phyloP scores from a whole-genome alignment of 2,888 invertebrate genomes.

The Perizoma flavofasciatum region DNA sequence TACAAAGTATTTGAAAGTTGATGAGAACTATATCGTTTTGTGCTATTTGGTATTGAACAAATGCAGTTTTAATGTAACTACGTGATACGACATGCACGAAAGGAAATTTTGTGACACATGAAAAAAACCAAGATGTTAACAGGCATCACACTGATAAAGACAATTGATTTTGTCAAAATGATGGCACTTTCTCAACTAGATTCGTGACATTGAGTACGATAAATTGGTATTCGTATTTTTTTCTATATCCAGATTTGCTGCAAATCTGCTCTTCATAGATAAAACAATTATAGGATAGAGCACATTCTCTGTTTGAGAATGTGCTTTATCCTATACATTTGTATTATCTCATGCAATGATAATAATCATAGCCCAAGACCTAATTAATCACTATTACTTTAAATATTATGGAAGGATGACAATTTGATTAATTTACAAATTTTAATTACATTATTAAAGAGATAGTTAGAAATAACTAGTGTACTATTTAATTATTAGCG shows the following conservation, averaged over 20 bases:
- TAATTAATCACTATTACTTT: conserved; percentile 33
- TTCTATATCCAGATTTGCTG: neutral
- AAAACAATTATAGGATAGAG: no score
- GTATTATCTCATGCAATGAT: conserved; percentile 33
- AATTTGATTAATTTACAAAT: conserved; percentile 74
- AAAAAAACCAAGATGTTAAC: conserved; percentile 21
- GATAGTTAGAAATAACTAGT: conserved; percentile 77
- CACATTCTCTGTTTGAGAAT: conserved; percentile 10
- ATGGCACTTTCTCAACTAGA: neutral
- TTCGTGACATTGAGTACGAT: neutral
- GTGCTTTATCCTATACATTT: conserved; percentile 7
- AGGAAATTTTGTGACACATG: conserved; percentile 36
- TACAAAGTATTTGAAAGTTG: conserved; percentile 60
- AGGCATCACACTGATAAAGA: neutral
- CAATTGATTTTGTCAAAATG: conserved; percentile 1
- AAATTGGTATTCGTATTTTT: neutral
- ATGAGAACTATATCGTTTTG: conserved; percentile 71
- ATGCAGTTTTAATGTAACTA: conserved; percentile 78
- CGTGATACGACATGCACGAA: conserved; percentile 54
- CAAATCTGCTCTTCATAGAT: conserved; percentile 1
- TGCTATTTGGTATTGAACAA: conserved; percentile 80
- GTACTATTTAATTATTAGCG: conserved; percentile 65
- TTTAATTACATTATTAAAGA: conserved; percentile 74
- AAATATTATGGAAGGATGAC: conserved; percentile 68
- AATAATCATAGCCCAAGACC: conserved; percentile 43